phyloP scores from a whole-genome alignment of 1,140 invertebrate species.

The Zaprionus taronus region DNA sequence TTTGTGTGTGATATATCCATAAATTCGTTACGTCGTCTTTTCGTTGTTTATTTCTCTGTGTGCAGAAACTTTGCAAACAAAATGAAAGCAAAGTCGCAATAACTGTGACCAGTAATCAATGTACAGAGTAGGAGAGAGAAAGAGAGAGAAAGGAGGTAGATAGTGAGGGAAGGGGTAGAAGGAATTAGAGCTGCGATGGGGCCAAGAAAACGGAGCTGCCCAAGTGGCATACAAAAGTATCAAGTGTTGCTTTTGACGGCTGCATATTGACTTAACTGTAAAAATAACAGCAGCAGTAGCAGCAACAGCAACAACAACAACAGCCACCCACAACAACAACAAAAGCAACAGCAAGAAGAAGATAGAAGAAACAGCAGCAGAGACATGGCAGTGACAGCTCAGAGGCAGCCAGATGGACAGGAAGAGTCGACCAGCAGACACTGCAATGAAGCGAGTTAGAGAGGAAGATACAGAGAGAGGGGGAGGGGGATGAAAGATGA shows the following conservation, averaged over 20 bases:
- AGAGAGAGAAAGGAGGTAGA: not conserved
- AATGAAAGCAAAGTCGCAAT: slow-evolving; percentile 74
- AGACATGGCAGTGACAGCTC: slow-evolving; percentile 29
- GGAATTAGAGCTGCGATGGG: not conserved
- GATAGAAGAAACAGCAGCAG: slow-evolving; percentile 21
- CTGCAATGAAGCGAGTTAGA: not conserved
- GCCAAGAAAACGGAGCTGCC: slow-evolving; percentile 31
- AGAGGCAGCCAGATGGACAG: slow-evolving; percentile 19
- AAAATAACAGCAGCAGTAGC: slow-evolving; percentile 64
- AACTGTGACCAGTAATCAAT: slow-evolving; percentile 61
- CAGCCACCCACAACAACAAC: slow-evolving; percentile 44
- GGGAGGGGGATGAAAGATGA: slow-evolving; percentile 15
- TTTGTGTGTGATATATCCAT: slow-evolving; percentile 68
- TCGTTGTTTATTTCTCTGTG: slow-evolving; percentile 50
- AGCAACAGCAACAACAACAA: slow-evolving; percentile 16
- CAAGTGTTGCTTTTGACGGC: slow-evolving; percentile 82
- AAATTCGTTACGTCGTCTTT: slow-evolving; percentile 69
- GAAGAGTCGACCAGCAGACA: slow-evolving; percentile 19
- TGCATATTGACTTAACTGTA: slow-evolving; percentile 82
- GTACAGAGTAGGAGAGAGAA: slow-evolving; percentile 16
- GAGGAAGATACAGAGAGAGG: not conserved
- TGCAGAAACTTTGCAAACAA: slow-evolving; percentile 64
- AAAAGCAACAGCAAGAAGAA: slow-evolving; percentile 26
- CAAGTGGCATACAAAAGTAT: slow-evolving; percentile 79
- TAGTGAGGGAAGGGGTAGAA: slow-evolving; percentile 2